A percentile compares a stretch with the other conserved stretches of the same genome.
These are phyloP conservation scores for Nestor notabilis DNA, from an alignment of 2,113 vertebrate species.

Conservation along the genomic window DNA sequence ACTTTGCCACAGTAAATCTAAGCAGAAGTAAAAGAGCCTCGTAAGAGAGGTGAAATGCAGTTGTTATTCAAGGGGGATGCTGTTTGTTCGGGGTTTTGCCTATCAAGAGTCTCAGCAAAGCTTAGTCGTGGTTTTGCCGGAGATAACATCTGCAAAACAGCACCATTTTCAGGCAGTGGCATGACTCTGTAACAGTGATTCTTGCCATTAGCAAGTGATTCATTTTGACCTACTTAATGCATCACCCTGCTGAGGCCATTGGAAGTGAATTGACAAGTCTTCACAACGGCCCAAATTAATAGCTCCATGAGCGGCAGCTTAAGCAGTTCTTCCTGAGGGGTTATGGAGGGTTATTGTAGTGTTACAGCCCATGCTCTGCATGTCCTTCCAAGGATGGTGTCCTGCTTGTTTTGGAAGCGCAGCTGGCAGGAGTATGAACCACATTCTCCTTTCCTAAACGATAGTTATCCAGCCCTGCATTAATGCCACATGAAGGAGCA, in stretches of 20 bases:
- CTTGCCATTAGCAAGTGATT: conserved; percentile 2
- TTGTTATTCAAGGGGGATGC: not conserved
- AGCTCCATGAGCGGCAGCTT: not conserved
- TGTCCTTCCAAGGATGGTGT: not conserved
- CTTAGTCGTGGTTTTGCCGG: not conserved
- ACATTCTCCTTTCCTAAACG: not conserved
- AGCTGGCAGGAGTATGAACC: not conserved
- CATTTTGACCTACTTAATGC: conserved; percentile 27
- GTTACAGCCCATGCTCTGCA: not conserved
- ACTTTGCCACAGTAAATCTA: not conserved
- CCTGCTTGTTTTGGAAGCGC: not conserved
- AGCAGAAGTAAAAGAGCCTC: not conserved
- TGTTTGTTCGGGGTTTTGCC: not conserved
- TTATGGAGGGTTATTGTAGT: not conserved
- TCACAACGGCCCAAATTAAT: not conserved
- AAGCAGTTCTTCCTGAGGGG: not conserved
- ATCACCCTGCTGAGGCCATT: not conserved
- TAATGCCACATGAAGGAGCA: not conserved
- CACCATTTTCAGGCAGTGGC: not conserved
- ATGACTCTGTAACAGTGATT: not conserved
- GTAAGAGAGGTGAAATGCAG: not conserved
- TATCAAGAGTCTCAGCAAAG: not conserved
- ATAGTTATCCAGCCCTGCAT: not conserved
- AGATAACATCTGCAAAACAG: not conserved
- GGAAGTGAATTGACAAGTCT: not conserved